These are phyloP conservation scores for Cheilosia vulpina DNA, from an alignment of 2,888 invertebrate genomes.

Conservation along the genomic window DNA sequence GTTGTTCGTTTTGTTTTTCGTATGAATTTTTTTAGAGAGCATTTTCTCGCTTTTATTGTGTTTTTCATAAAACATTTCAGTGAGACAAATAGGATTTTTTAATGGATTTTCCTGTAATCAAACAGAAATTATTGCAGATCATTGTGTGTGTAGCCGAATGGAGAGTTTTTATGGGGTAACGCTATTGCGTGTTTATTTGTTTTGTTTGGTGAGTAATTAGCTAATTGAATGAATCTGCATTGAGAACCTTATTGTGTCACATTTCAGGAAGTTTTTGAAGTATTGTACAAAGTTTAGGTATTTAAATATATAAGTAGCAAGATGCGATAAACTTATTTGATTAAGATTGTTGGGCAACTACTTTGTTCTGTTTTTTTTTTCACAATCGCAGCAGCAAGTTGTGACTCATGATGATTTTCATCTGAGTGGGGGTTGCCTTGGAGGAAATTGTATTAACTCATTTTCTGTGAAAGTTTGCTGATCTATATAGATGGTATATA, in stretches of 20 bases:
- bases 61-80: conserved; percentile 40
- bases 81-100: conserved; percentile 44
- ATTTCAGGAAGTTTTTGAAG: neutral
- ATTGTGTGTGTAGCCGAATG: conserved; percentile 13
- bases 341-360: neutral
- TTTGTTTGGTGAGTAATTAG: conserved; percentile 41
- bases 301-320: neutral
- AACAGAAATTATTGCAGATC: conserved; percentile 47
- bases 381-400: neutral
- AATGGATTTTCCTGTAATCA: conserved; percentile 44
- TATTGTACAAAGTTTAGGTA: neutral
- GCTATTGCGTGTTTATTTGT: neutral
- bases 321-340: neutral
- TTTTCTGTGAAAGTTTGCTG: neutral
- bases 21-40: neutral
- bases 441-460: neutral
- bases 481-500: neutral
- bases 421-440: neutral
- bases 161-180: neutral
- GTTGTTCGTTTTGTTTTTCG: conserved; percentile 16
- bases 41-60: conserved; percentile 18
- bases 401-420: neutral
- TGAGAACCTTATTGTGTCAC: neutral
- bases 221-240: conserved; percentile 49
- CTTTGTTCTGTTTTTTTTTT: neutral